Percentiles rank a stretch among this genome's conserved stretches.
These are phyloP conservation scores for Byasa hedistus DNA, from an alignment of 2,888 invertebrate genomes.

Conservation along the genomic window DNA sequence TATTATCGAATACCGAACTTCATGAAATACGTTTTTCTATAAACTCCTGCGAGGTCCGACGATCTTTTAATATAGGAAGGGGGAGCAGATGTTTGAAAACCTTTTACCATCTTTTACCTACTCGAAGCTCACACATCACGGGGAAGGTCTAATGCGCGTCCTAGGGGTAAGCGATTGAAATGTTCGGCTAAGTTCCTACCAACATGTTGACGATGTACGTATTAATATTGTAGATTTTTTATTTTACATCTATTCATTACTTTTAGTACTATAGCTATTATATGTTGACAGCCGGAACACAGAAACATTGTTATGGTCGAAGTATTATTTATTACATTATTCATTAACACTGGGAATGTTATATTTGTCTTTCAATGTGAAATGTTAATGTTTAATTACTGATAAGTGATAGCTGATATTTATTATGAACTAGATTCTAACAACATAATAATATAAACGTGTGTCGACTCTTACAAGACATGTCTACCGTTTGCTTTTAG, in stretches of 20 bases:
- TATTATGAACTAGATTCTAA: too few species aligned
- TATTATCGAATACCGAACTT: neutral
- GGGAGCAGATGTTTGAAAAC: constrained; percentile 68
- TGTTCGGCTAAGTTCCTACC: constrained; percentile 37
- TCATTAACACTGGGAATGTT: too few species aligned
- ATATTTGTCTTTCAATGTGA: too few species aligned
- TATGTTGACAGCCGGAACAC: too few species aligned
- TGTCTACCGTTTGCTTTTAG: too few species aligned
- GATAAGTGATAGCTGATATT: too few species aligned
- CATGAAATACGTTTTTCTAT: constrained; percentile 38
- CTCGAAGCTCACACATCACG: constrained; percentile 47
- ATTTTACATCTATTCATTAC: neutral
- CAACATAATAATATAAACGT: too few species aligned
- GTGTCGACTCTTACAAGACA: too few species aligned
- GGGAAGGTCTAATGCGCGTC: constrained; percentile 52
- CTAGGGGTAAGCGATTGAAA: constrained; percentile 45
- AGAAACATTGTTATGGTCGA: too few species aligned
- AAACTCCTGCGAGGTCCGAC: constrained; percentile 56
- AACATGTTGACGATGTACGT: constrained; percentile 40
- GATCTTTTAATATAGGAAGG: constrained; percentile 67
- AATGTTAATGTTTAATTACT: too few species aligned
- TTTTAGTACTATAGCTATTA: neutral
- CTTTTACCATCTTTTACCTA: constrained; percentile 57
- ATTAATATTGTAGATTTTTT: constrained; percentile 43
- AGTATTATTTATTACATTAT: too few species aligned